Conservation (phyloP, 35 echinoderm and acorn worm genomes). For the Nesometra sesokonis region DNA sequence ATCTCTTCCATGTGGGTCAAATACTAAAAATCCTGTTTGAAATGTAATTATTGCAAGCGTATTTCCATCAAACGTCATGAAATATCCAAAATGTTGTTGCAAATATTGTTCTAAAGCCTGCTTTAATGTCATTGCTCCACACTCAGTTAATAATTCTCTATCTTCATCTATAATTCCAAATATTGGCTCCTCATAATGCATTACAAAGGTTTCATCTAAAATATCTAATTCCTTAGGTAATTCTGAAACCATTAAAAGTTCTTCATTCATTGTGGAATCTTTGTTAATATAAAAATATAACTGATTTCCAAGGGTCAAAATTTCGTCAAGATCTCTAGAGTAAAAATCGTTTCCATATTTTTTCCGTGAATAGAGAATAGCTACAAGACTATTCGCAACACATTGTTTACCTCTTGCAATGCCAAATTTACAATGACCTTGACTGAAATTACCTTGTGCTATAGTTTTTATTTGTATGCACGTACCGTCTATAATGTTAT, state of each 20-base stretch:
- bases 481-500: neutral
- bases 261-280: constrained; percentile 24
- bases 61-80: constrained; percentile 14
- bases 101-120: constrained; percentile 18
- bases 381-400: constrained; percentile 26
- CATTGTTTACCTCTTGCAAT: constrained; percentile 2
- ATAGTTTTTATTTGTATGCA: neutral
- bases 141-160: neutral
- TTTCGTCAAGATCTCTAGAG: constrained; percentile 8
- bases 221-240: constrained; percentile 19
- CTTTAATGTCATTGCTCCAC: constrained; percentile 8
- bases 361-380: constrained; percentile 10
- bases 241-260: constrained; percentile 23
- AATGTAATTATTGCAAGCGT: constrained; percentile 10
- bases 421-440: constrained; percentile 12
- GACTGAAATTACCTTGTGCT: constrained; percentile 26
- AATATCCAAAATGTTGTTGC: constrained; percentile 14
- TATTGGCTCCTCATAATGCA: neutral
- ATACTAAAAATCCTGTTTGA: neutral
- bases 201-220: constrained; percentile 14
- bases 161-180: constrained; percentile 24
- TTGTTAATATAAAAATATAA: constrained; percentile 23
- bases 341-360: constrained; percentile 11
- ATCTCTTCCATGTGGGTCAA: constrained; percentile 9
- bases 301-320: constrained; percentile 22